phyloP scores from a whole-genome alignment of 2,888 invertebrate species.

The Cosmorhoe ocellata region DNA sequence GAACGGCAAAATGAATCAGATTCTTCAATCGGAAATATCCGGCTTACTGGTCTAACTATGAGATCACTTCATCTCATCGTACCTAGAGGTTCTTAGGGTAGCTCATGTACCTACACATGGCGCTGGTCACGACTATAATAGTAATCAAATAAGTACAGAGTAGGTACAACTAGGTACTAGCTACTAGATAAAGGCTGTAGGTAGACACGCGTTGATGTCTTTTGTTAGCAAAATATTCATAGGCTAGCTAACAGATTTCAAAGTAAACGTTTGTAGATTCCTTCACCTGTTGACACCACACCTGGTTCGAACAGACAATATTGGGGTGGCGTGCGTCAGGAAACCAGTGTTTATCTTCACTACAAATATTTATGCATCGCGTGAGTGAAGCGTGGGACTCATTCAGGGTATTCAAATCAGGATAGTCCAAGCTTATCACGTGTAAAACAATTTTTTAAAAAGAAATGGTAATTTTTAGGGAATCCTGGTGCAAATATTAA shows the following conservation, averaged over 20 bases:
- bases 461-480: constrained; percentile 3
- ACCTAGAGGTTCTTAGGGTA: not conserved
- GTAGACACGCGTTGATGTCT: constrained; percentile 27
- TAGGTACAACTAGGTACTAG: too few species aligned
- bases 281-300: constrained; percentile 70
- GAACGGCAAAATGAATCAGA: constrained; percentile 22
- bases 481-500: constrained; percentile 31
- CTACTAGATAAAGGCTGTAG: too few species aligned
- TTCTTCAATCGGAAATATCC: constrained; percentile 16
- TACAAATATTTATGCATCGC: constrained; percentile 68
- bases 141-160: not conserved
- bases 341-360: constrained; percentile 51
- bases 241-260: constrained; percentile 8
- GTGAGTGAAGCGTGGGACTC: constrained; percentile 49
- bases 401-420: constrained; percentile 33
- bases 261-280: constrained; percentile 19
- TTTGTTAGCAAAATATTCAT: constrained; percentile 17
- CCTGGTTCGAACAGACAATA: constrained; percentile 53
- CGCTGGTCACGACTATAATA: constrained; percentile 14
- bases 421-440: constrained; percentile 16
- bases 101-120: not conserved
- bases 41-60: constrained; percentile 8
- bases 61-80: constrained; percentile 3
- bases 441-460: not conserved
- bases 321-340: constrained; percentile 46